A percentile compares a stretch with the other conserved stretches of the same genome.
Evolutionary conservation across 2,113 vertebrate genomes (phyloP).

Genomic region (Turnix velox): DNA sequence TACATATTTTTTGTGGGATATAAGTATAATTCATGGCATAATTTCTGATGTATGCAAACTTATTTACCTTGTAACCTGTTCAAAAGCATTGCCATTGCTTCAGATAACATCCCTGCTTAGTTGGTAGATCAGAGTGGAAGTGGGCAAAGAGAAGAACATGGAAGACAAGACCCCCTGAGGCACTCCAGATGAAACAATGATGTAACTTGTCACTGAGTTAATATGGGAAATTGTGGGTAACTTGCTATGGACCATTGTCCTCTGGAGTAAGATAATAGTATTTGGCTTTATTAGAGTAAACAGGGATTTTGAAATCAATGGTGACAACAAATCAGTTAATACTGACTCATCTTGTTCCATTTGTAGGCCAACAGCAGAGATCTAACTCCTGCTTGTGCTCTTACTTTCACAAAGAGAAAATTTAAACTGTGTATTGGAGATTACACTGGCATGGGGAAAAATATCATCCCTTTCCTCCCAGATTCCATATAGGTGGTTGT

Average conservation of each 20-base stretch:
- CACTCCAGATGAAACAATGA: not conserved
- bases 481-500: not conserved
- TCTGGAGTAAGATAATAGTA: not conserved
- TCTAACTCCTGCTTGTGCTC: not conserved
- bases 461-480: not conserved
- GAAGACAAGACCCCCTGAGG: not conserved
- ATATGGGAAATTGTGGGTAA: not conserved
- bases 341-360: not conserved
- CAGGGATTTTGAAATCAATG: not conserved
- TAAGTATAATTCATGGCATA: not conserved
- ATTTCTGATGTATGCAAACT: not conserved
- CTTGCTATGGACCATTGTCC: not conserved
- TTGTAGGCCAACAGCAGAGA: not conserved
- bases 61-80: conserved; percentile 5
- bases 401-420: not conserved
- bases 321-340: conserved; percentile 7
- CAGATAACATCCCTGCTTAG: not conserved
- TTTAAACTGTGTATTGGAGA: not conserved
- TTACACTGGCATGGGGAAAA: not conserved
- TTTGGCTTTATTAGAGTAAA: not conserved
- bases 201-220: not conserved
- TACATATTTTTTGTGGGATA: not conserved
- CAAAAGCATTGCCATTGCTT: not conserved
- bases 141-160: not conserved
- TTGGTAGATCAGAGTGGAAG: not conserved